phyloP scores from a whole-genome alignment of 2,113 vertebrate genomes.

The Pimephales promelas region DNA sequence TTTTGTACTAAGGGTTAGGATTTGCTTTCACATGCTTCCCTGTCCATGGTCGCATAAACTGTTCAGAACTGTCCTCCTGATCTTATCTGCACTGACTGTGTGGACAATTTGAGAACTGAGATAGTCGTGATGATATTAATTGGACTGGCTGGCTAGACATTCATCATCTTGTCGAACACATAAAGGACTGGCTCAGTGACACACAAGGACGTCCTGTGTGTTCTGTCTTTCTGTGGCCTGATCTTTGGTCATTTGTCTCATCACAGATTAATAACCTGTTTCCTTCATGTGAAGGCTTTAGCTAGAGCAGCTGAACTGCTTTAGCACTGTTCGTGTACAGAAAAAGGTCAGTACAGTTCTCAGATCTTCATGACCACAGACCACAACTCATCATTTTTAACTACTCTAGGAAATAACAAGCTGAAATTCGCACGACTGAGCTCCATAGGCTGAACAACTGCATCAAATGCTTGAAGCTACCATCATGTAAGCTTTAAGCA shows the following conservation, averaged over 20 bases:
- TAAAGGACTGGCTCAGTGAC: background rate
- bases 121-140: constrained; percentile 9
- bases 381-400: background rate
- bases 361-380: background rate
- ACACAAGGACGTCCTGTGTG: constrained; percentile 11
- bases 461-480: background rate
- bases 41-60: background rate
- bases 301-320: background rate
- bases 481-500: no score
- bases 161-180: constrained; percentile 10
- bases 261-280: constrained; percentile 1
- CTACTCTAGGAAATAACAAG: background rate
- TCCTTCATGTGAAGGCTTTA: background rate
- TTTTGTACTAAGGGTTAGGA: background rate
- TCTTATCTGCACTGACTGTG: background rate
- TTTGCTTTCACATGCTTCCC: background rate
- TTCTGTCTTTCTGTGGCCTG: background rate
- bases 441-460: background rate
- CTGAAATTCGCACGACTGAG: background rate
- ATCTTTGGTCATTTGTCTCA: background rate
- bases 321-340: background rate
- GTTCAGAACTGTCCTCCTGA: constrained; percentile 13
- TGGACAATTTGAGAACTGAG: constrained; percentile 5
- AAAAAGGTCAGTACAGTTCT: background rate
- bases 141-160: constrained; percentile 17